Base-by-base conservation (phyloP, 2,797 vertebrate species). In the Oryzias sinensis region DNA sequence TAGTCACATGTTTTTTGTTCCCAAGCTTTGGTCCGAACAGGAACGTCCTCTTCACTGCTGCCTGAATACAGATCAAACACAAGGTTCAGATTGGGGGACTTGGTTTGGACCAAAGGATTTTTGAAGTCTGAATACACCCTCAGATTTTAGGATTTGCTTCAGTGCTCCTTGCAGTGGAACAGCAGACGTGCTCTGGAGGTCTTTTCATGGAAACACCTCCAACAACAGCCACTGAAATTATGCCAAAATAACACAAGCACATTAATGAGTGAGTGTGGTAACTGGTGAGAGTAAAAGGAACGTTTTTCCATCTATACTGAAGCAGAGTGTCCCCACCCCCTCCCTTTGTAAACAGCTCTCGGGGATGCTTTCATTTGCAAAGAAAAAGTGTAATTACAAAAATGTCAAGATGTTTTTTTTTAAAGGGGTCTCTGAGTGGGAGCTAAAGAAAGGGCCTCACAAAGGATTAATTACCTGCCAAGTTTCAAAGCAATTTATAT, bases 391-490 rank as follows among this genome's bases (percentile, higher is more conserved):
- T 79, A 82, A 84, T 86, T 87, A 79, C 69, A 81, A 74, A 86
- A 76, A 74, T 83, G 81, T 78, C 83, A 82, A 65, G 69, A 59
- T 75, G 52, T 68, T 82, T 76, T 67, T 73, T 65, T 66, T 74
- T 59, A 62, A 65, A 27, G 62, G 59, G 64, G 72, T 71, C 70
- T 76, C 54, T 44, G 46, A 70, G 68, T 51, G 25, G 56, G 74
- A 71, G 64, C 58, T 22, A 17, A 45, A 56, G 61, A 54, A 72
- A 76, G 41, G 22, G 68, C 58, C 66, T 67, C 65, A 37, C 64
- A 70, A 65, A 75, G 82, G 82, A 89, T 81, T 80, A 80, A 88
- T 87, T 78, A 84, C 76, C 51, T 37, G 56, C 50, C 57, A 40
- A 16, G 27, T 27, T 68, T 66, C 59, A 58, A 50, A 76, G 24